Conservation (phyloP, 92 coral and sea anemone species). For the Meandrina meandrites region DNA sequence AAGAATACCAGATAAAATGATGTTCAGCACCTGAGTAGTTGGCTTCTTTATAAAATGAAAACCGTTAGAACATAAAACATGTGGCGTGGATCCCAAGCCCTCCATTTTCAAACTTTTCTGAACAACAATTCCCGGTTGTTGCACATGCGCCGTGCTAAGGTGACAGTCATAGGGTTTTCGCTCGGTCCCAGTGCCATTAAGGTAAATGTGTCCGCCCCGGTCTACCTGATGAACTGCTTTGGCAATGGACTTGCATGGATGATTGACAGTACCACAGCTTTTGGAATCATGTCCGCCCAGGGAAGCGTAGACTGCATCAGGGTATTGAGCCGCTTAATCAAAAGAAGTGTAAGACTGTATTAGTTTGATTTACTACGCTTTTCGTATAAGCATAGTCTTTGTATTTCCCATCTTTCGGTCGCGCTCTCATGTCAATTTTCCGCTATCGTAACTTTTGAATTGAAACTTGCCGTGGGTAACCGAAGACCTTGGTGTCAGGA, state of each 20-base stretch:
- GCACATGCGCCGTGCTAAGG: neutral
- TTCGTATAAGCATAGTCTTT: too few relatives aligned
- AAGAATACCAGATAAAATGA: neutral
- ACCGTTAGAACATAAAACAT: constrained; percentile 2
- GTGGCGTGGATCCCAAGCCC: neutral
- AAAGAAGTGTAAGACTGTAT: neutral
- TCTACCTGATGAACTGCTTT: neutral
- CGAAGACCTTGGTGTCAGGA: too few relatives aligned
- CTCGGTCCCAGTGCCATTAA: neutral
- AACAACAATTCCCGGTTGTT: constrained; percentile 18
- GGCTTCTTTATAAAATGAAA: neutral
- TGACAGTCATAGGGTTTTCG: neutral
- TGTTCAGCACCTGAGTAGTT: neutral
- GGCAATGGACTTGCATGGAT: neutral
- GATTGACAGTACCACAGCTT: neutral
- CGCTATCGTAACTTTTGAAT: too few relatives aligned
- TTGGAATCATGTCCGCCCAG: neutral
- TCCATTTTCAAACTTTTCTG: constrained; percentile 31
- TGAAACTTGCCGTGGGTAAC: too few relatives aligned
- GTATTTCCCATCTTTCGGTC: too few relatives aligned
- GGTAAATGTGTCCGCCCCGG: neutral
- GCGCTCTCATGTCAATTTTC: too few relatives aligned
- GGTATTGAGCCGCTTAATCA: neutral
- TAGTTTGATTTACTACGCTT: too few relatives aligned
- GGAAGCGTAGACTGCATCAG: neutral